These are phyloP conservation scores for Echinops telfairi DNA, from an alignment of 2,113 vertebrate genomes.

Conservation along the genomic window DNA sequence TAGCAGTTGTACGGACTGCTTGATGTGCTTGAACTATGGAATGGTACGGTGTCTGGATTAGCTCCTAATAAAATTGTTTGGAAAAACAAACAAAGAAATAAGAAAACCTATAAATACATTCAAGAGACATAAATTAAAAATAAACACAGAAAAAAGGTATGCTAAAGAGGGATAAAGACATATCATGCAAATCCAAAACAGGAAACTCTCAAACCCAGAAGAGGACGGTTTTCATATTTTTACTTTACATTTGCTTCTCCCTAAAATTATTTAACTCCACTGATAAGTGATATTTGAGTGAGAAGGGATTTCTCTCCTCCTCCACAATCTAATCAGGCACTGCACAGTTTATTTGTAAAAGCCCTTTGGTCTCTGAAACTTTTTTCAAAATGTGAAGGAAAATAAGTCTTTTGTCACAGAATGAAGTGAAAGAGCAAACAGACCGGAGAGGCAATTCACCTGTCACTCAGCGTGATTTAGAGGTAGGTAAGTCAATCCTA, in stretches of 20 bases:
- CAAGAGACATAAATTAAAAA: no score
- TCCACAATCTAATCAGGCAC: not conserved
- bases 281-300: not conserved
- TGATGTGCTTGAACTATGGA: no score
- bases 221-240: not conserved
- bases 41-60: no score
- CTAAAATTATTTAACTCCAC: conserved; percentile 22
- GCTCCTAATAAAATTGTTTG: no score
- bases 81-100: no score
- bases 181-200: no score
- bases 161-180: no score
- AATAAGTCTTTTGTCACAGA: conserved; percentile 50
- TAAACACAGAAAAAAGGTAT: no score
- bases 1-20: no score
- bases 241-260: not conserved
- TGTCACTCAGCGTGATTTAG: not conserved
- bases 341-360: not conserved
- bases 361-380: conserved; percentile 29
- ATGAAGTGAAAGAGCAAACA: conserved; percentile 36
- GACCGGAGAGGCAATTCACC: not conserved
- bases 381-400: conserved; percentile 24
- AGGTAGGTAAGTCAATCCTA: not conserved
- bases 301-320: not conserved
- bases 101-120: no score
- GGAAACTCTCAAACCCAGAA: not conserved